Evolutionary conservation across 2,888 invertebrate species (phyloP).

Genomic region (Stenodera caucasica): DNA sequence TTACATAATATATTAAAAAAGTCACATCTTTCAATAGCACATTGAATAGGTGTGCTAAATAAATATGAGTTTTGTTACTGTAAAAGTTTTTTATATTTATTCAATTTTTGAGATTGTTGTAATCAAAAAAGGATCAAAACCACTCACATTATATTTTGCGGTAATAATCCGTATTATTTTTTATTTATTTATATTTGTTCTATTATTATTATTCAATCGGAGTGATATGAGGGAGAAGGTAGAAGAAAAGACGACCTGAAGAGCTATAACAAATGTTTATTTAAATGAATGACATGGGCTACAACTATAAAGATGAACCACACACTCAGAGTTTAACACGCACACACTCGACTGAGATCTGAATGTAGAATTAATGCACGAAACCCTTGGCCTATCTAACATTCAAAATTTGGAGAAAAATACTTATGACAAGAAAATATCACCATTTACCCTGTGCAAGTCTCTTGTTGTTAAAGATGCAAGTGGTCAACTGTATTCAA

Average conservation of each 20-base stretch:
- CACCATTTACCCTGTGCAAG: conserved; percentile 60
- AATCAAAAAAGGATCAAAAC: conserved; percentile 22
- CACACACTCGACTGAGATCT: conserved; percentile 52
- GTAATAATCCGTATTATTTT: conserved; percentile 8
- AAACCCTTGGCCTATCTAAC: conserved; percentile 58
- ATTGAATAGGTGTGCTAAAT: conserved; percentile 42
- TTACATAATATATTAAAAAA: conserved; percentile 47
- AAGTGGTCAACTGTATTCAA: conserved; percentile 57
- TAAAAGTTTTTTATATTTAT: conserved; percentile 39
- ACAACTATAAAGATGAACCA: conserved; percentile 52
- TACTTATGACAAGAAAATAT: conserved; percentile 59
- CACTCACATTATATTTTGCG: conserved; percentile 42
- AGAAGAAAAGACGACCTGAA: conserved; percentile 50
- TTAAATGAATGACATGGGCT: conserved; percentile 53
- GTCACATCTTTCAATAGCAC: conserved; percentile 41
- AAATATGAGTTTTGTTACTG: conserved; percentile 48
- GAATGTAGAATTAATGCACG: conserved; percentile 56
- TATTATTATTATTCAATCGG: conserved; percentile 26
- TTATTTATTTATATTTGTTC: background rate
- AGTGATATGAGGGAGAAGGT: conserved; percentile 51
- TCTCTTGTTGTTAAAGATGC: conserved; percentile 56
- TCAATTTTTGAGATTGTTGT: conserved; percentile 24
- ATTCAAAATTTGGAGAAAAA: conserved; percentile 58
- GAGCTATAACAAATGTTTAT: conserved; percentile 55
- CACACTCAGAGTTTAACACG: conserved; percentile 50